Evolutionary conservation across 92 coral and sea anemone species (phyloP).

Genomic region (Phymanthus crucifer): DNA sequence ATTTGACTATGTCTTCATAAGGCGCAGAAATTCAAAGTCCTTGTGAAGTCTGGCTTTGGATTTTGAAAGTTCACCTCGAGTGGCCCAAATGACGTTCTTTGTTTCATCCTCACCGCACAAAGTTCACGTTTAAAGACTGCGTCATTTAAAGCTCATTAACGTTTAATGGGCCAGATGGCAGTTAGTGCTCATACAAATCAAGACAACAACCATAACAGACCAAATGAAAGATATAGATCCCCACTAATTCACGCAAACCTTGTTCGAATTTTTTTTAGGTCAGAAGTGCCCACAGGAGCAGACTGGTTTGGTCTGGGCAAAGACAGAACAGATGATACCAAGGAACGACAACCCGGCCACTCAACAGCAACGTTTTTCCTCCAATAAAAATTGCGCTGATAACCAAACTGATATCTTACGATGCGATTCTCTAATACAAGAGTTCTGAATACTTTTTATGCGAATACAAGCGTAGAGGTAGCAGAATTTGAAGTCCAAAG

Average conservation of each 20-base stretch:
- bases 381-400: too few relatives aligned
- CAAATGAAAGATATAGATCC: not conserved
- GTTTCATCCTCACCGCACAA: not conserved
- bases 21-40: not conserved
- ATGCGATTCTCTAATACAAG: too few relatives aligned
- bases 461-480: too few relatives aligned
- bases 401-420: too few relatives aligned
- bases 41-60: not conserved
- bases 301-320: not conserved
- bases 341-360: too few relatives aligned
- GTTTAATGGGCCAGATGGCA: slow-evolving; percentile 11
- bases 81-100: not conserved
- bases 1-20: too few relatives aligned
- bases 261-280: not conserved
- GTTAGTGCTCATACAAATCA: slow-evolving; percentile 9
- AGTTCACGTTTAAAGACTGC: slow-evolving; percentile 9
- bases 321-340: not conserved
- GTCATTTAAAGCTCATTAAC: slow-evolving; percentile 27
- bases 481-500: too few relatives aligned
- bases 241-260: not conserved
- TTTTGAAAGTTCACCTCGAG: not conserved
- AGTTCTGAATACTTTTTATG: too few relatives aligned
- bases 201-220: not conserved
- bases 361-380: not conserved
- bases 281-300: not conserved